Base-by-base conservation (phyloP, 2,113 vertebrate genomes). In the Alethe castanea region DNA sequence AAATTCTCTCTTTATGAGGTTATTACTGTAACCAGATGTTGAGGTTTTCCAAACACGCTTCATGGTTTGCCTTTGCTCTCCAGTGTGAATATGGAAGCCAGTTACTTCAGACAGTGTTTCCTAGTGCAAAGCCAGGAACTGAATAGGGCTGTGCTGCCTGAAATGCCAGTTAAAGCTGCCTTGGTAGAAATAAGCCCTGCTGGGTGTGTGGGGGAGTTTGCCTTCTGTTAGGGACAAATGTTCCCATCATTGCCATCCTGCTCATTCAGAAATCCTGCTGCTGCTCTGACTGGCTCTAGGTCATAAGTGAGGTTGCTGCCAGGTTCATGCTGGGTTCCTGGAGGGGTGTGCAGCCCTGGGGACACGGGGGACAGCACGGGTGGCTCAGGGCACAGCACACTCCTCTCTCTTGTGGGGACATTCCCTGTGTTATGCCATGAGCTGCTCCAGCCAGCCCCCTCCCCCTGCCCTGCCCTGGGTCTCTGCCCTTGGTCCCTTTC, bases 91-190 rank as follows among this genome's bases (percentile, higher is more conserved):
- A 28, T 9, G 64, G 83, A 56, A 84, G 38, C 61, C 38, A 36
- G 2, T 81, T 47, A 38, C 56, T 84, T 66, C 65, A 87, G 90
- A 48, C 67, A 42, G 71, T 11, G 16, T 61, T 88, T 79, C 29
- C 48, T 47, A 61, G 59, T 73, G 81, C 71, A 83, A 65, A 95
- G 33, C 45, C 79, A 42, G 64, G 72, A 77, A n/a, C 54, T 44
- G 19, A 83, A 35, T 22, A 16, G 9, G 53, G 36, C 35, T 76
- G 7, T 73, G 66, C 53, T 72, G 15, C 82, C 86, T 79, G 71
- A 82, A 86, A 87, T 81, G 79, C 40, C 66, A 60, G 44, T 56
- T 80, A 33, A 31, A 80, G 86, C 38, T 90, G 81, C 54, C 53
- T n/a, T 61, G 82, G 50, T 48, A 60, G 86, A 83, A 90, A 81